phyloP scores from a whole-genome alignment of 2,888 invertebrate genomes.

The Zaprionus obscuricornis region DNA sequence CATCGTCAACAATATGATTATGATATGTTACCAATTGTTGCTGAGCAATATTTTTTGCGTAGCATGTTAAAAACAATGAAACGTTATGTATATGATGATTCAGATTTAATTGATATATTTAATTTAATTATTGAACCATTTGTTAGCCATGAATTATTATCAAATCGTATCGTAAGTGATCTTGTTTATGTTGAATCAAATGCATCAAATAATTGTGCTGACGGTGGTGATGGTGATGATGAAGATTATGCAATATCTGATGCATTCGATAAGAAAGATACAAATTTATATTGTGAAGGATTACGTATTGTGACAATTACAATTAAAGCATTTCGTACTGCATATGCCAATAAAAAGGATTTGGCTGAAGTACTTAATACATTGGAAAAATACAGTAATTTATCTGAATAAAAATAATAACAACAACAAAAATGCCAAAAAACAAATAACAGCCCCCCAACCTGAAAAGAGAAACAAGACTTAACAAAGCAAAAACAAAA shows the following conservation, averaged over 20 bases:
- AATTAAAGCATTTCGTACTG: no score
- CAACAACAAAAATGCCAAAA: neutral
- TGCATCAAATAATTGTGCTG: slow-evolving; percentile 10
- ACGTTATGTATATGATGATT: slow-evolving; percentile 44
- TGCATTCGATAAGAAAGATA: slow-evolving; percentile 80
- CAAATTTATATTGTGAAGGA: slow-evolving; percentile 80
- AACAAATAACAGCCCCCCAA: neutral
- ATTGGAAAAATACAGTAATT: neutral
- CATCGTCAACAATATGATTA: no score
- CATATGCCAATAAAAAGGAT: slow-evolving; percentile 57
- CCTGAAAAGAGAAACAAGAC: no score
- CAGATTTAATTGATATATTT: slow-evolving; percentile 71
- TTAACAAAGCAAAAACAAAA: no score
- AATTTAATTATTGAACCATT: slow-evolving; percentile 69
- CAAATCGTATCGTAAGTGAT: slow-evolving; percentile 22
- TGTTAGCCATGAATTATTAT: slow-evolving; percentile 19
- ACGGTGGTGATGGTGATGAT: slow-evolving; percentile 20
- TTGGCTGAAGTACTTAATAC: slow-evolving; percentile 35
- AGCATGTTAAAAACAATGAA: slow-evolving; percentile 55
- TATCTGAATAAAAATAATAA: neutral
- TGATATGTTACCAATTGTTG: slow-evolving; percentile 67
- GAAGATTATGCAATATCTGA: slow-evolving; percentile 51
- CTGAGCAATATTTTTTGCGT: slow-evolving; percentile 68
- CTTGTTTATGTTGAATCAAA: slow-evolving; percentile 2
- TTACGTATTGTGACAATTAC: slow-evolving; percentile 63